These are phyloP conservation scores for Morelia viridis DNA, from an alignment of 2,797 vertebrate genomes.

Conservation along the genomic window DNA sequence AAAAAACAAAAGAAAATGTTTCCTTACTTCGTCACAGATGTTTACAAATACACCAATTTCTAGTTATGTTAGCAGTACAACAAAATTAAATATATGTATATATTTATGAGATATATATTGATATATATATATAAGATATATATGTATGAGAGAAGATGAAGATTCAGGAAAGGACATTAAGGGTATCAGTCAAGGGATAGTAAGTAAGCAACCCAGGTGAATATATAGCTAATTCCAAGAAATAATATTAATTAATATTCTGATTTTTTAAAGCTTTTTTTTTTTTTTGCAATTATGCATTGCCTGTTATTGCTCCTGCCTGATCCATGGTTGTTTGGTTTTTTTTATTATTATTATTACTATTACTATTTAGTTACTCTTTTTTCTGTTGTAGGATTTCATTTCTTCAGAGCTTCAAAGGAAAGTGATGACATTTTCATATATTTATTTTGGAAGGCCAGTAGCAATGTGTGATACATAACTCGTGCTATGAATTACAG, in stretches of 20 bases:
- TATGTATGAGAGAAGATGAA: not conserved
- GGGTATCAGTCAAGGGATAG: not conserved
- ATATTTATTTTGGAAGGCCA: not conserved
- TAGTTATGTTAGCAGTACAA: not conserved
- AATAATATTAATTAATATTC: not conserved
- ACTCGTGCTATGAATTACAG: not conserved
- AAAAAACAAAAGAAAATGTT: not conserved
- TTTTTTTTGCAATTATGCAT: not conserved
- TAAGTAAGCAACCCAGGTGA: not conserved
- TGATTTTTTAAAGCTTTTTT: not conserved
- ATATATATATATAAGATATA: not conserved
- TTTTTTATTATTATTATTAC: not conserved
- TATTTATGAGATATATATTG: not conserved
- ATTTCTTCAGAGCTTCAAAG: constrained; percentile 4
- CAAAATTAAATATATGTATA: not conserved
- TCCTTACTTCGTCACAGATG: not conserved
- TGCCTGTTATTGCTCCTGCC: not conserved
- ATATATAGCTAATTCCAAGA: not conserved
- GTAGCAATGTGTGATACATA: not conserved
- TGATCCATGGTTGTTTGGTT: not conserved
- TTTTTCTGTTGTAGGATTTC: not conserved
- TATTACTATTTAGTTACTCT: not conserved
- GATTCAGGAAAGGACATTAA: not conserved
- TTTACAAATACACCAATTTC: not conserved
- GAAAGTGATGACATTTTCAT: not conserved